Evolutionary conservation across 2,797 vertebrate genomes (phyloP), one percentile per base, ranked within the genome.

Genomic region (Coendou prehensilis): DNA sequence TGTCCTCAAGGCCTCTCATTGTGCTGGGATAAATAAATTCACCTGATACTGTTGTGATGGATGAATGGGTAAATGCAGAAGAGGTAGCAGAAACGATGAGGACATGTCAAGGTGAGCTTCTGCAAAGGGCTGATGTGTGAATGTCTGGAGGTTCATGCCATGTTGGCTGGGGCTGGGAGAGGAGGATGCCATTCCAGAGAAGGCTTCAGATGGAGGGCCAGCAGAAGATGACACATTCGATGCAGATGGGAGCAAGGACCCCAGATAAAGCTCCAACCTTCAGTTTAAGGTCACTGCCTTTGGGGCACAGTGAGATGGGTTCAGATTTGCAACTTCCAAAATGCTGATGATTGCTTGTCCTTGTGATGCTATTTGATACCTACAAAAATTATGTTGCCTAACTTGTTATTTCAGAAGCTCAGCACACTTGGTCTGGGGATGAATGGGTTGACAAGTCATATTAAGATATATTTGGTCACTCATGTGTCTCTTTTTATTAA

Each of bases 331-430:
- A 82, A 30, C 52, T 59, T 85, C 20, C 28, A 61, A 30, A 87
- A 26, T 79, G 81, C 37, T n/a, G 78, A 18, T 54, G 71, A 57
- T 9, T 81, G 30, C 26, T 23, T 69, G 0, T 17, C 41, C 41
- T 15, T 57, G 69, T 28, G 33, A 78, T 85, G 71, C n/a, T 80
- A 52, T 87, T 71, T 73, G 63, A 61, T 91, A 76, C 45, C 87
- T 89, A 6, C 54, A 15, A 23, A 56, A 67, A 7, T 87, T 87
- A 78, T 2, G 4, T 47, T 11, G 59, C 64, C 37, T 73, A 93
- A 78, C 41, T 30, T 91, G 63, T 63, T 89, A 79, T 91, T 95
- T 79, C 67, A 91, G 85, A 87, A 90, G 67, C 61, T 52, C 0
- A 0, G n/a, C 0, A 0, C 37, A 17, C 45, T 83, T 59, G 56